phyloP scores from a whole-genome alignment of 2,113 vertebrate species.

The Aramus guarauna region DNA sequence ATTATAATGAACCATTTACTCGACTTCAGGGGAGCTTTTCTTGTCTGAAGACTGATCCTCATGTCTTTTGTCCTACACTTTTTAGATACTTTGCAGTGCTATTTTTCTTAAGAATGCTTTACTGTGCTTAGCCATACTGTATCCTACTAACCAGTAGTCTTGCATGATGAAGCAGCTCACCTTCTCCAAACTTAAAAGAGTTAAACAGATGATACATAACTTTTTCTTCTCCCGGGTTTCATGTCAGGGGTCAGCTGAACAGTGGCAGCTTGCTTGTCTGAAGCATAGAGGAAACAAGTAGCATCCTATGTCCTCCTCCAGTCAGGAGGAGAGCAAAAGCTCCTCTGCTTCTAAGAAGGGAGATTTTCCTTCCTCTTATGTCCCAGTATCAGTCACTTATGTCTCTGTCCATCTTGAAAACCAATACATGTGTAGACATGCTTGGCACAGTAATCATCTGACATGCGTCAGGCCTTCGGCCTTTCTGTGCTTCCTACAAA shows the following conservation, averaged over 20 bases:
- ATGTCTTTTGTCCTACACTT: neutral
- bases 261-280: neutral
- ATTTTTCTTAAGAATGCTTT: neutral
- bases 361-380: neutral
- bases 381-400: neutral
- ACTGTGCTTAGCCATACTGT: neutral
- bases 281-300: neutral
- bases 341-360: neutral
- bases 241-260: neutral
- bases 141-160: neutral
- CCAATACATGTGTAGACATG: accelerated
- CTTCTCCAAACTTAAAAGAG: neutral
- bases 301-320: neutral
- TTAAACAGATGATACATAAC: neutral
- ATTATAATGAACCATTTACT: neutral
- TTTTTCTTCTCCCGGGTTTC: neutral
- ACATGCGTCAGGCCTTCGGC: neutral
- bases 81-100: neutral
- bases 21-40: neutral
- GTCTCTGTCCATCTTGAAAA: neutral
- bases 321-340: neutral
- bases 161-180: neutral
- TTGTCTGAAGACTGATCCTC: neutral
- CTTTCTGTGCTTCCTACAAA: neutral
- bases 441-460: neutral